These are phyloP conservation scores for Caenorhabditis sp. DNA, from an alignment of 2,888 invertebrate genomes.

Conservation along the genomic window DNA sequence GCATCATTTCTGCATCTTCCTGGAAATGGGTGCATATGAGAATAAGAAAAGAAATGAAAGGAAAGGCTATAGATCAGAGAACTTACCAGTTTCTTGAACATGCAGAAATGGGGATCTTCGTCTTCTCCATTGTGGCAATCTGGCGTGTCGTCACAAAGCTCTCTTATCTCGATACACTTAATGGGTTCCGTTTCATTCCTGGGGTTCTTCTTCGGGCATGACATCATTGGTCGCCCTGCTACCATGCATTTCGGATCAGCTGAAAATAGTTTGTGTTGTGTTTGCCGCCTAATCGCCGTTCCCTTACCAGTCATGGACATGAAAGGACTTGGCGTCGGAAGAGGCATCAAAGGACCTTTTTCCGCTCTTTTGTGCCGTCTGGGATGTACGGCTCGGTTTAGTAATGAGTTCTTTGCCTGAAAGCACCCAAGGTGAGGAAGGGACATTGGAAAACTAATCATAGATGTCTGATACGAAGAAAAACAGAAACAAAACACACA, in stretches of 20 bases:
- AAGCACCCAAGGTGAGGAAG: background rate
- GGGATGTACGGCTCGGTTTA: constrained; percentile 38
- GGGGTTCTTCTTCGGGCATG: constrained; percentile 46
- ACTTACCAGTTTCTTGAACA: constrained; percentile 67
- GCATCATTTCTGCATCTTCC: constrained; percentile 59
- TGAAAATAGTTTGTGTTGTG: constrained; percentile 36
- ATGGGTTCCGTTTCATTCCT: constrained; percentile 21
- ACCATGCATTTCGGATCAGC: constrained; percentile 55
- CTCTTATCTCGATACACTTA: constrained; percentile 44
- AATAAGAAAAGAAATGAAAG: background rate
- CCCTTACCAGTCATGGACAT: constrained; percentile 32
- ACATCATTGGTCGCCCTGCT: constrained; percentile 37
- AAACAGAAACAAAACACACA: constrained; percentile 13
- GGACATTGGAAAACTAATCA: constrained; percentile 49
- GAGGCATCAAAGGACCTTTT: constrained; percentile 17
- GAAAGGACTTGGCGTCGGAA: constrained; percentile 22
- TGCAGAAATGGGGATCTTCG: constrained; percentile 64
- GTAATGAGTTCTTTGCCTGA: constrained; percentile 38
- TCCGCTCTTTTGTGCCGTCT: constrained; percentile 54
- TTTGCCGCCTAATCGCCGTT: background rate
- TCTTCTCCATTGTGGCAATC: constrained; percentile 70
- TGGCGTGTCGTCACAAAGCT: constrained; percentile 61
- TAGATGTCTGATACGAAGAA: constrained; percentile 16
- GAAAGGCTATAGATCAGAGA: background rate
- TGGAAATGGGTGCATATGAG: constrained; percentile 38